Evolutionary conservation across 2,113 vertebrate species (phyloP), one percentile per base, ranked within the genome.

Genomic region (Petrocephalus microphthalmus): DNA sequence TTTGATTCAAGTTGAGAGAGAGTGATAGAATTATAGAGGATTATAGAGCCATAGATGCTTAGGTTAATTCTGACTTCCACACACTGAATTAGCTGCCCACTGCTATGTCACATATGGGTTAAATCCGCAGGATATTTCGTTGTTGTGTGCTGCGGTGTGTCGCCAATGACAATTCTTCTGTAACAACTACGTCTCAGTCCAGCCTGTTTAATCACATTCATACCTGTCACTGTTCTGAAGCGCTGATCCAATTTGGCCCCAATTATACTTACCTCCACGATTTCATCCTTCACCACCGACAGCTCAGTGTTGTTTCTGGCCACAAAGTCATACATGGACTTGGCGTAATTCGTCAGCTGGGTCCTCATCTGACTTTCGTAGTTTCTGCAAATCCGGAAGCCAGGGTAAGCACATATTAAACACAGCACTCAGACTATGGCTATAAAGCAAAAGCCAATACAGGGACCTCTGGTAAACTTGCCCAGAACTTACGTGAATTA

Each of bases 231-330:
- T n/a, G n/a, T n/a, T n/a, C n/a, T n/a, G n/a, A n/a, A n/a, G n/a
- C n/a, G n/a, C n/a, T n/a, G n/a, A n/a, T n/a, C 33, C 33, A 29
- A 13, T 5, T n/a, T 67, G 33, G 71, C 13, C 19, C 49, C 29
- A 10, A 29, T 29, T 67, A 2, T 29, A 33, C 7, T 6, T 94
- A 99, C 98, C 98, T 99, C 97, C 22, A 99, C 94, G 0, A 99
- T 91, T 87, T 99, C 97, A 85, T 99, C 98, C 91, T 97, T 99
- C 86, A 96, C 67, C 42, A 99, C 96, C 0, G 98, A 98, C 85
- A 99, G 97, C 90, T 99, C 98, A 0, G 97, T 99, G 94, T 91
- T 94, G 93, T 99, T 99, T 81, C 98, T 96, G 52, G 97, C 98
- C 94, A 97, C 93, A 90, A 99, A 99, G 92, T 99, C 98, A 0